Evolutionary conservation across 2,113 vertebrate genomes (phyloP).

Genomic region (Coryphaenoides rupestris): DNA sequence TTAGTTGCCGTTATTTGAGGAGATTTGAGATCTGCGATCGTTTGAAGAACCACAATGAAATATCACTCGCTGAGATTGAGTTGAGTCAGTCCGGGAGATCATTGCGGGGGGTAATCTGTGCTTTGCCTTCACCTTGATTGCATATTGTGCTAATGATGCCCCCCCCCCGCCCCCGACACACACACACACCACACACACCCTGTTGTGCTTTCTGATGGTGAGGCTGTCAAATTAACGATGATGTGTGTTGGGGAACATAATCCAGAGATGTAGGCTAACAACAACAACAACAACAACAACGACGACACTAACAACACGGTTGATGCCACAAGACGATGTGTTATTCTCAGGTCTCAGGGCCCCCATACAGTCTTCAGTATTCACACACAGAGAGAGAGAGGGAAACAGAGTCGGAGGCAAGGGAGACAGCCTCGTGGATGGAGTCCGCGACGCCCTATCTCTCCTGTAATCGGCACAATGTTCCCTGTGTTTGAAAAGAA

Average conservation of each 20-base stretch:
- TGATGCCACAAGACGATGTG: conserved; percentile 8
- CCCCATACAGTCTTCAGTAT: conserved; percentile 27
- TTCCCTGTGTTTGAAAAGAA: conserved; percentile 63
- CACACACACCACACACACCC: too few relatives aligned
- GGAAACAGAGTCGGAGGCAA: conserved; percentile 29
- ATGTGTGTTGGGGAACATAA: conserved; percentile 13
- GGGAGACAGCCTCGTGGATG: conserved; percentile 30
- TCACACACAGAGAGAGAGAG: conserved; percentile 35
- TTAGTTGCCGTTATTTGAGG: conserved; percentile 55
- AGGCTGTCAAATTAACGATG: background rate
- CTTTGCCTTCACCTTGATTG: conserved; percentile 41
- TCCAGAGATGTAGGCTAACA: background rate
- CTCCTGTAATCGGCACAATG: conserved; percentile 58
- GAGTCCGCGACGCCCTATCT: conserved; percentile 43
- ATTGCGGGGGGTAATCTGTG: conserved; percentile 44
- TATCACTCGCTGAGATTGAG: conserved; percentile 28
- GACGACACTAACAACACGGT: background rate
- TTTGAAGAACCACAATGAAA: conserved; percentile 51
- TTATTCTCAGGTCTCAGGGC: background rate
- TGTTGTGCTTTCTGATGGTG: background rate
- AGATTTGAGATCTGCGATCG: conserved; percentile 39
- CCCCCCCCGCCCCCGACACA: too few relatives aligned
- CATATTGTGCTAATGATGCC: conserved; percentile 45
- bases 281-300: background rate
- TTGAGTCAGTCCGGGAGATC: conserved; percentile 26